Evolutionary conservation across 2,797 vertebrate species (phyloP).

Genomic region (Otolemur crassicaudatus): DNA sequence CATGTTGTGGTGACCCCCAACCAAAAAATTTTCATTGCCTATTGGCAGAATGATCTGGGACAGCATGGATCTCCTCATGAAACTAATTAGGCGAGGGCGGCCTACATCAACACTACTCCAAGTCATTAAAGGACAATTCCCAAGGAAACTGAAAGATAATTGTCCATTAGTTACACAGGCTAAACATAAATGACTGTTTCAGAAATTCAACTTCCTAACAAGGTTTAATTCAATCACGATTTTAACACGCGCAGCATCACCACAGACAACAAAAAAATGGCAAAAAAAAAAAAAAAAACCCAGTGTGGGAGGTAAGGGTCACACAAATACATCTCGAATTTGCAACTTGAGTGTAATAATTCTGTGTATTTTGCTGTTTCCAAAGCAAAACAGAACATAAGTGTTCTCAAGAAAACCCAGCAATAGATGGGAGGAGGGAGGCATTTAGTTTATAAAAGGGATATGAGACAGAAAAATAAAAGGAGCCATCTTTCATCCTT

Average conservation of each 20-base stretch:
- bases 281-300: neutral
- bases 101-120: neutral
- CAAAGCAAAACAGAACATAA: neutral
- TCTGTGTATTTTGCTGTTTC: neutral
- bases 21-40: too few relatives aligned
- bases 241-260: neutral
- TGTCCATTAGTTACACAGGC: conserved; percentile 61
- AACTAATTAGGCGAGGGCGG: conserved; percentile 32
- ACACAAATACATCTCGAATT: neutral
- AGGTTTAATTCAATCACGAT: conserved; percentile 44
- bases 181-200: conserved; percentile 48
- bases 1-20: too few relatives aligned
- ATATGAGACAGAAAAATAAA: neutral
- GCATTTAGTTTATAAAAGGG: neutral
- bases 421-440: neutral
- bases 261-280: neutral
- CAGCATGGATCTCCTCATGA: neutral
- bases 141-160: conserved; percentile 44
- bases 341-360: neutral
- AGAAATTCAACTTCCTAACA: conserved; percentile 50
- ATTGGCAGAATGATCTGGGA: neutral
- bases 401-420: neutral
- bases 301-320: neutral
- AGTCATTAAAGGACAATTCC: conserved; percentile 48
- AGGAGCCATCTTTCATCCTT: neutral